Conservation (phyloP, 2,888 invertebrate species). For the Tryphoninae sp. region DNA sequence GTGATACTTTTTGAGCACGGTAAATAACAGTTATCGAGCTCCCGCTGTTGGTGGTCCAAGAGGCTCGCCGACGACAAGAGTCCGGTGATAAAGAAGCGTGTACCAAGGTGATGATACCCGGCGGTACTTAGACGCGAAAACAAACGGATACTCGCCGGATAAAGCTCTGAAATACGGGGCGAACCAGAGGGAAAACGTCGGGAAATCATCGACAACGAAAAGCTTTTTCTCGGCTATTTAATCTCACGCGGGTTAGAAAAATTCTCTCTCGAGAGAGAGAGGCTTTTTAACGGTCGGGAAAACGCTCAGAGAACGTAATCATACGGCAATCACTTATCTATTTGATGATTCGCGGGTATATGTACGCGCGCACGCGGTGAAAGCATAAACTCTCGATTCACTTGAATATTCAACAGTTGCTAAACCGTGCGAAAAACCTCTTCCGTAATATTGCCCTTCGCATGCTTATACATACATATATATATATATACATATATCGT, state of each 20-base stretch:
- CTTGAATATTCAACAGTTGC: slow-evolving; percentile 56
- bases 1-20: slow-evolving; percentile 15
- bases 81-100: slow-evolving; percentile 8
- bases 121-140: background rate
- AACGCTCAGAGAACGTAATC: slow-evolving; percentile 63
- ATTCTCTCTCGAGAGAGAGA: slow-evolving; percentile 35
- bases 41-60: slow-evolving; percentile 36
- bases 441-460: slow-evolving; percentile 59
- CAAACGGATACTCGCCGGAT: background rate
- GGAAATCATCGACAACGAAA: background rate
- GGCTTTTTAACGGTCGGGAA: slow-evolving; percentile 51
- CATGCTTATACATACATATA: slow-evolving; percentile 13
- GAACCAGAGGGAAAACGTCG: background rate
- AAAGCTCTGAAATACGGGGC: background rate
- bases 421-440: slow-evolving; percentile 66
- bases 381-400: slow-evolving; percentile 69
- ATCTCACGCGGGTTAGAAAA: slow-evolving; percentile 13
- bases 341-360: slow-evolving; percentile 70
- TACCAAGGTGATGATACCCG: slow-evolving; percentile 15
- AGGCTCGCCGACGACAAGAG: background rate
- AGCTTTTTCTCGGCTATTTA: background rate
- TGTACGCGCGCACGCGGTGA: slow-evolving; percentile 62
- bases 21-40: slow-evolving; percentile 3
- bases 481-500: slow-evolving; percentile 22
- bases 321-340: slow-evolving; percentile 71